These are phyloP conservation scores for Solenopsis fugax DNA, from an alignment of 1,140 invertebrate genomes.

Conservation along the genomic window DNA sequence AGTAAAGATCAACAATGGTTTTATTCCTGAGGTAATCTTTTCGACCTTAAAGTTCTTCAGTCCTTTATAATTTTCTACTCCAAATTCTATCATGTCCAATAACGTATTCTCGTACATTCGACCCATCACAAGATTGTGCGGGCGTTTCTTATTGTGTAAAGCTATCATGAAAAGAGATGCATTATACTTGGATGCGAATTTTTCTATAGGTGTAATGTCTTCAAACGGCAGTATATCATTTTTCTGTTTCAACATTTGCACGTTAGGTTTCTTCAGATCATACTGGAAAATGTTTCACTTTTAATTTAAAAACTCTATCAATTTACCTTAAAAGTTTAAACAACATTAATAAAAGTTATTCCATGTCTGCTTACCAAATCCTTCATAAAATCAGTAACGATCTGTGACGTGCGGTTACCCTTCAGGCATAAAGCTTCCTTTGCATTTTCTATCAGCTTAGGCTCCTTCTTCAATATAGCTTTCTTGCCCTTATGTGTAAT, in stretches of 20 bases:
- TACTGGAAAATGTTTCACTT: conserved; percentile 86
- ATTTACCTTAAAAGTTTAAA: background rate
- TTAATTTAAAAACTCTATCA: conserved; percentile 11
- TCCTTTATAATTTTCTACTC: conserved; percentile 93
- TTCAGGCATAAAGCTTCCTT: conserved; percentile 95
- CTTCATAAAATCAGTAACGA: conserved; percentile 92
- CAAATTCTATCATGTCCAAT: conserved; percentile 98
- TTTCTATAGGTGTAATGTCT: conserved; percentile 93
- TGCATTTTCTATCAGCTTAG: conserved; percentile 95
- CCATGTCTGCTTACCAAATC: conserved; percentile 90
- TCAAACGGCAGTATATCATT: conserved; percentile 96
- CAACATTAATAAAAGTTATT: background rate
- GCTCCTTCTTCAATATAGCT: conserved; percentile 92
- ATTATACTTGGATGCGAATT: conserved; percentile 95
- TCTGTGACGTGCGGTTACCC: conserved; percentile 94
- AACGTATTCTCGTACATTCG: conserved; percentile 96
- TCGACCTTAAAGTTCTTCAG: conserved; percentile 93
- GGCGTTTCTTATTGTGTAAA: conserved; percentile 97
- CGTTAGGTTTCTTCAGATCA: conserved; percentile 94
- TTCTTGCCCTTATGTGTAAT: conserved; percentile 96
- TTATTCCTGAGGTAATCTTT: conserved; percentile 93
- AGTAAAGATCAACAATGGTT: conserved; percentile 97
- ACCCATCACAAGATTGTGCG: conserved; percentile 96
- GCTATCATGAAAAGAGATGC: conserved; percentile 96
- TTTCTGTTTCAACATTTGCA: conserved; percentile 91